Percentiles rank a stretch among this genome's conserved stretches.
phyloP scores from a whole-genome alignment of 2,797 vertebrate genomes.

The Miopithecus talapoin region DNA sequence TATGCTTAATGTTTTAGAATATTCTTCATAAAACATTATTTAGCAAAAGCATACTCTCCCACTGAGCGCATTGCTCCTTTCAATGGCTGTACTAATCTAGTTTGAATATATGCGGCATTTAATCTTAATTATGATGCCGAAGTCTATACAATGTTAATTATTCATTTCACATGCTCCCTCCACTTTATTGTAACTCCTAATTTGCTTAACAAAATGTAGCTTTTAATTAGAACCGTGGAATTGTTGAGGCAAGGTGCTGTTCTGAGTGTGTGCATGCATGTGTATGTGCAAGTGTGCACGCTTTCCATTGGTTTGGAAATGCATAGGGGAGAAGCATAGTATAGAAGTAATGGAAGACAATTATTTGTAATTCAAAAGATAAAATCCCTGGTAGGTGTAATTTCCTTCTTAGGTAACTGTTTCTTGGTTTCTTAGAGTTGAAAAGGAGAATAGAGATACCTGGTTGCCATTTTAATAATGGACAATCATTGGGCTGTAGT shows the following conservation, averaged over 20 bases:
- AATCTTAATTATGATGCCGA: constrained; percentile 88
- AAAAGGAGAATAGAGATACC: background rate
- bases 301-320: background rate
- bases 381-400: background rate
- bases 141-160: constrained; percentile 88
- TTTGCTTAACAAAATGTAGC: constrained; percentile 87
- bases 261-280: background rate
- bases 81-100: constrained; percentile 85
- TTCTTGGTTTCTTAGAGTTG: background rate
- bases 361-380: background rate
- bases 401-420: background rate
- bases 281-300: rapidly evolving
- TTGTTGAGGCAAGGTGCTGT: constrained; percentile 78
- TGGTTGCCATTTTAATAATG: background rate
- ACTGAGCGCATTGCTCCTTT: constrained; percentile 84
- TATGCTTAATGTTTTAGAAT: constrained; percentile 86
- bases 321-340: rapidly evolving
- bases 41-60: constrained; percentile 84
- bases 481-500: background rate
- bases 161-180: constrained; percentile 86
- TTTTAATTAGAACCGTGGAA: constrained; percentile 85
- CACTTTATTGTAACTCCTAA: constrained; percentile 86
- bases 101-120: constrained; percentile 86
- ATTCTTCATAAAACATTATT: constrained; percentile 86
- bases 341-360: background rate